phyloP scores from a whole-genome alignment of 2,888 invertebrate species.

The Hymenopus coronatus region DNA sequence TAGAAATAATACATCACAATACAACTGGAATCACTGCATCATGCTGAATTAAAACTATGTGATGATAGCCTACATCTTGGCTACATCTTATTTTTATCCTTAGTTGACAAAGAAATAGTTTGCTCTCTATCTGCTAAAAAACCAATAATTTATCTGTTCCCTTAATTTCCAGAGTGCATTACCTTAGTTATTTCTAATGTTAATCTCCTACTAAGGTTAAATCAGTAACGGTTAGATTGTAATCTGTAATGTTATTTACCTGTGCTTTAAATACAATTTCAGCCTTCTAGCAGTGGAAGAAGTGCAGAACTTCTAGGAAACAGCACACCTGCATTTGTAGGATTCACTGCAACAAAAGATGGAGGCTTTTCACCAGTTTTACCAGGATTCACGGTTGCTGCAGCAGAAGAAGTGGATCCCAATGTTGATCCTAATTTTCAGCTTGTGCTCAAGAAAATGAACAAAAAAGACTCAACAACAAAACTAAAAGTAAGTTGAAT shows the following conservation, averaged over 20 bases:
- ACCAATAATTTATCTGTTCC: too few relatives aligned
- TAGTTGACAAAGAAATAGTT: too few relatives aligned
- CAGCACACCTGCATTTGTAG: constrained; percentile 58
- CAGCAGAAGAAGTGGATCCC: constrained; percentile 61
- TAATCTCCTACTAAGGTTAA: background rate
- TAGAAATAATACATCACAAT: too few relatives aligned
- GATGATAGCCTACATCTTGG: too few relatives aligned
- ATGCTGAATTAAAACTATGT: too few relatives aligned
- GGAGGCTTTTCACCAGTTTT: constrained; percentile 58
- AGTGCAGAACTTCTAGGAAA: constrained; percentile 77
- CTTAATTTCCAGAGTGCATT: too few relatives aligned
- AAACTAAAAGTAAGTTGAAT: constrained; percentile 71
- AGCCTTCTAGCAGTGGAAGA: constrained; percentile 90
- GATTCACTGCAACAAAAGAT: constrained; percentile 62
- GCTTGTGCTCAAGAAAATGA: constrained; percentile 79
- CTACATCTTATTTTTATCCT: too few relatives aligned
- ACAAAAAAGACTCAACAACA: constrained; percentile 86
- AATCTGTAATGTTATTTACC: background rate
- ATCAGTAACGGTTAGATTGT: background rate
- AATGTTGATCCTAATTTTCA: constrained; percentile 70
- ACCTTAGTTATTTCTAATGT: background rate
- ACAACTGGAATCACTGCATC: too few relatives aligned
- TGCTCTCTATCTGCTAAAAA: too few relatives aligned
- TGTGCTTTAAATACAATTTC: constrained; percentile 39
- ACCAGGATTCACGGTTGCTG: constrained; percentile 50